Percentiles rank a stretch among this genome's conserved stretches.
These are phyloP conservation scores for Oreocharis arfaki DNA, from an alignment of 2,113 vertebrate species.

Conservation along the genomic window DNA sequence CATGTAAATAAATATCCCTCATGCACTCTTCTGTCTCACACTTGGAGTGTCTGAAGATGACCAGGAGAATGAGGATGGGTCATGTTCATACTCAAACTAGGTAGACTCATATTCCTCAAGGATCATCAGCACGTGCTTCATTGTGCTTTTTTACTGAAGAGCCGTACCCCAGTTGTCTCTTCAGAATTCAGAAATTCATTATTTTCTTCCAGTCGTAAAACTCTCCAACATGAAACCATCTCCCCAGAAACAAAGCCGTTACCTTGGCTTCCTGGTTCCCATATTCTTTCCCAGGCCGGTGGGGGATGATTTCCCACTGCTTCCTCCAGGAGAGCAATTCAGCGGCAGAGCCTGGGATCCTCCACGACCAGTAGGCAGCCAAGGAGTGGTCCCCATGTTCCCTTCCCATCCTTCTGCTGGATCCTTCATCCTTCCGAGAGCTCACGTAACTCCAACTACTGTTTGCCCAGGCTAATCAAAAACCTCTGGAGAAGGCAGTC, in stretches of 20 bases:
- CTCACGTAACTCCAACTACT: background rate
- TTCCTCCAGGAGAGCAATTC: background rate
- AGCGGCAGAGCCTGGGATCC: background rate
- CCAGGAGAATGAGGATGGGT: background rate
- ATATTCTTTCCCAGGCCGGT: background rate
- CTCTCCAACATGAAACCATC: background rate
- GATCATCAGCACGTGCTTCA: background rate
- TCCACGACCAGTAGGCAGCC: background rate
- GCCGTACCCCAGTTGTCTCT: background rate
- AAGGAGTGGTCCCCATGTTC: background rate
- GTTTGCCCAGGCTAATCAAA: background rate
- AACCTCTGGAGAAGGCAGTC: background rate
- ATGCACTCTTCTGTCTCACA: background rate
- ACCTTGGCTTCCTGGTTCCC: background rate
- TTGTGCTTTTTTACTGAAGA: background rate
- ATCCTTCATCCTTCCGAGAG: background rate
- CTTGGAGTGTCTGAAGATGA: background rate
- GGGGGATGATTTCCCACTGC: background rate
- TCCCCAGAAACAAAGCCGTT: background rate
- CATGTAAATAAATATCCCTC: background rate
- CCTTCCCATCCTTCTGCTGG: background rate
- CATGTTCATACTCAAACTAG: background rate
- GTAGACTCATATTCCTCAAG: background rate
- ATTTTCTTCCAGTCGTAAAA: background rate
- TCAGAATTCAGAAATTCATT: background rate